Conservation (phyloP, 2,888 invertebrate species). For the Caenorhabditis doughertyi region DNA sequence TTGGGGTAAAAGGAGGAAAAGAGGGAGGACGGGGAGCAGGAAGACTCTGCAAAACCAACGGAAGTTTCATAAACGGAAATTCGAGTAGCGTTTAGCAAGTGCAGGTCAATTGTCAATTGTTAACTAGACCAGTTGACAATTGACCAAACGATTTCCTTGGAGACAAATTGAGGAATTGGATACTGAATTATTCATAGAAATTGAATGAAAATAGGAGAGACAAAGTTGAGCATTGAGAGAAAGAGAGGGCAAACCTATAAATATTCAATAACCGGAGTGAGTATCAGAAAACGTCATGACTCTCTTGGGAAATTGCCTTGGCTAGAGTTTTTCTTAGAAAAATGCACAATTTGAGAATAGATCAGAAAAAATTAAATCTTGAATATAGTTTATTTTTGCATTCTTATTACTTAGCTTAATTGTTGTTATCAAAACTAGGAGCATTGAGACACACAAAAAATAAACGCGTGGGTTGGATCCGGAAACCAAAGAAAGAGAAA, state of each 20-base stretch:
- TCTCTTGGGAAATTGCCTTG: conserved; percentile 12
- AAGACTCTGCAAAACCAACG: not conserved
- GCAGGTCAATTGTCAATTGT: not conserved
- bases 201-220: conserved; percentile 3
- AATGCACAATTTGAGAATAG: conserved; percentile 1
- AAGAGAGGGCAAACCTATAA: conserved; percentile 35
- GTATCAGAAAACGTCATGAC: conserved; percentile 43
- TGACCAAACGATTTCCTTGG: conserved; percentile 21
- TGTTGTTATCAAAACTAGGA: no score
- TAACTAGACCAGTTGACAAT: conserved; percentile 26
- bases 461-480: no score
- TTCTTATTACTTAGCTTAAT: no score
- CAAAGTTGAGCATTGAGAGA: no score
- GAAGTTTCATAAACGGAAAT: conserved; percentile 22
- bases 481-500: no score
- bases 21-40: not conserved
- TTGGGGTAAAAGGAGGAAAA: not conserved
- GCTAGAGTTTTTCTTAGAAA: not conserved
- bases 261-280: conserved; percentile 43
- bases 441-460: no score
- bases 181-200: conserved; percentile 44
- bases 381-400: no score
- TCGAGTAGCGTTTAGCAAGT: conserved; percentile 20
- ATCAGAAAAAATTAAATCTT: not conserved
- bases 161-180: conserved; percentile 23